Evolutionary conservation across 2,888 invertebrate species (phyloP), one percentile per base, ranked within the genome.

Genomic region (Pterostichus madidus): DNA sequence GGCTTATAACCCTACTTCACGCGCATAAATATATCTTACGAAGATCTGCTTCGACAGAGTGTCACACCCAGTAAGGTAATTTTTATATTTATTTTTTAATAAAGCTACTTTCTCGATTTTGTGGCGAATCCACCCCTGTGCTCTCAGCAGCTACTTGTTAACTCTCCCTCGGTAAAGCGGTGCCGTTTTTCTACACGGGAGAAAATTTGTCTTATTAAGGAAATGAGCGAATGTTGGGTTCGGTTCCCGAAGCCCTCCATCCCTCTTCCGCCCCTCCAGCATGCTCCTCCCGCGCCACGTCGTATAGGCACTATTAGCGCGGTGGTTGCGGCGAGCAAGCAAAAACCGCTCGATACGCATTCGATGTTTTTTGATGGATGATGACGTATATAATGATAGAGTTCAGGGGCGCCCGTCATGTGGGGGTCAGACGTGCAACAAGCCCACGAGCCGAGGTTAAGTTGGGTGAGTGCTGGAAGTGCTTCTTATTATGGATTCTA

Each of bases 311-410:
- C 75, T 75, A 75, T 52, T 75, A 52, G 52, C 44, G 73, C 17
- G 73, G 73, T 17, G 73, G 73, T 44, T 35, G 32, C 64, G 39
- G 68, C 68, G 44, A 44, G 68, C 44, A 44, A n/a, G 52, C 32
- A 75, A 75, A 75, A 75, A 75, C 75, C 52, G 75, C 32, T 75
- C 75, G 75, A 75, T 75, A 75, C 75, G 75, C 52, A 81, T 86
- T 87, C 86, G 86, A 87, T 86, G 85, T 87, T 87, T 86, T 86
- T 87, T 88, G 88, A 88, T 88, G 87, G 87, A 88, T 87, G 87
- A 86, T 86, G 88, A 87, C 87, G 86, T 87, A 87, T 87, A 88
- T 88, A 88, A 88, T 87, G 87, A 88, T 87, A 85, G 87, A 87
- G 85, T 75, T 81, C 81, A 81, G 81, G 73, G 81, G 75, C 75